Percentiles rank a stretch among this genome's conserved stretches.
These are phyloP conservation scores for Callimorpha dominula DNA, from an alignment of 2,888 invertebrate species.

Conservation along the genomic window DNA sequence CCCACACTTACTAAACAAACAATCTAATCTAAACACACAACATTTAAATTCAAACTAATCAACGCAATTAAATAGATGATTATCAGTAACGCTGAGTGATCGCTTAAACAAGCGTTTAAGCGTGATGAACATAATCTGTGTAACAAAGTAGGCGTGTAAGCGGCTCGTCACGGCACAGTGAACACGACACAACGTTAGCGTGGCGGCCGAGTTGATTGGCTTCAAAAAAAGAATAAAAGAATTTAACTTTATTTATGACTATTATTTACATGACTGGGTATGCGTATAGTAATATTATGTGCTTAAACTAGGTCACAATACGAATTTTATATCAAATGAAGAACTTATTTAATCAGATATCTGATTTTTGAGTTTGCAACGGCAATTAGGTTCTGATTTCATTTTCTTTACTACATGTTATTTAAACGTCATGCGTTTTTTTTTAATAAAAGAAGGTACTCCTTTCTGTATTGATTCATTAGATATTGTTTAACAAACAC, in stretches of 20 bases:
- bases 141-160: constrained; percentile 29
- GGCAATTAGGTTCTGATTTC: background rate
- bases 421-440: background rate
- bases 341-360: background rate
- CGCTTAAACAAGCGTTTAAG: constrained; percentile 24
- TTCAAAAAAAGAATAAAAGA: constrained; percentile 1
- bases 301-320: background rate
- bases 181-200: constrained; percentile 19
- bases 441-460: background rate
- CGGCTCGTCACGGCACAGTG: constrained; percentile 18
- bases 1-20: background rate
- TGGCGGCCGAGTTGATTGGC: constrained; percentile 17
- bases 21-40: background rate
- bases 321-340: background rate
- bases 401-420: background rate
- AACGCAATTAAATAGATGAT: constrained; percentile 24
- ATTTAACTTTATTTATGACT: background rate
- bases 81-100: constrained; percentile 25
- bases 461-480: background rate
- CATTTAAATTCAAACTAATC: constrained; percentile 9
- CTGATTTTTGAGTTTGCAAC: background rate
- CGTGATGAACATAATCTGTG: constrained; percentile 25
- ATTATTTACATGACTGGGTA: background rate
- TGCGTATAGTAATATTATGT: background rate
- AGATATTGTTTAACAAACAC: too few species aligned